A percentile compares a stretch with the other conserved stretches of the same genome.
Evolutionary conservation across 2,113 vertebrate species (phyloP).

Genomic region (Pundamilia nyererei): DNA sequence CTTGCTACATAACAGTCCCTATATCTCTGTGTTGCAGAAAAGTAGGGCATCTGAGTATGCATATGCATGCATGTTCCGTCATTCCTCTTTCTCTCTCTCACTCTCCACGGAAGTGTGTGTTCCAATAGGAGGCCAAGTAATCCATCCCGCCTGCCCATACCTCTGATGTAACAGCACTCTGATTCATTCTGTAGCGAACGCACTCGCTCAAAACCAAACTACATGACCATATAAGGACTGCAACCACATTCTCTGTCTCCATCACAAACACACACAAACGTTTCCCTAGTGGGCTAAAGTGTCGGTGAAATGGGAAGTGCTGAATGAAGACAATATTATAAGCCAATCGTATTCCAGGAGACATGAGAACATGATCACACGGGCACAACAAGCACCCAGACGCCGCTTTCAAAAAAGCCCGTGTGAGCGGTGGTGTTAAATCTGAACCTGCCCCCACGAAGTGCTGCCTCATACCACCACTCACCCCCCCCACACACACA

Average conservation of each 20-base stretch:
- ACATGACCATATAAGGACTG: slow-evolving; percentile 56
- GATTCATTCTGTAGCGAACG: slow-evolving; percentile 66
- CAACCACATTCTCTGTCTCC: neutral
- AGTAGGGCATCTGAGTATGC: slow-evolving; percentile 53
- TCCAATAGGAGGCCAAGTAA: slow-evolving; percentile 48
- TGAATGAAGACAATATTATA: slow-evolving; percentile 19
- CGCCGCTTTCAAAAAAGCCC: neutral
- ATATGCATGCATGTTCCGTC: slow-evolving; percentile 24
- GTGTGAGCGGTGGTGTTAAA: neutral
- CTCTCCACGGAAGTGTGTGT: slow-evolving; percentile 45
- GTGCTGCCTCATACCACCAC: neutral
- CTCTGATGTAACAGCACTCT: slow-evolving; percentile 72
- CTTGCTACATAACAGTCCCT: slow-evolving; percentile 28
- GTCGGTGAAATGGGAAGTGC: slow-evolving; percentile 28
- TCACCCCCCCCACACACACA: neutral
- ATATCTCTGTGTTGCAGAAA: slow-evolving; percentile 50
- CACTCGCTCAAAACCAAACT: slow-evolving; percentile 48
- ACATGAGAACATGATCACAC: neutral
- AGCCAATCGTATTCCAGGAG: neutral
- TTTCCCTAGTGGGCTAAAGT: slow-evolving; percentile 39
- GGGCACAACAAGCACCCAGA: neutral
- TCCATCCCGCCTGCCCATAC: slow-evolving; percentile 50
- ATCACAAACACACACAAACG: slow-evolving; percentile 42
- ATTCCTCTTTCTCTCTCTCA: slow-evolving; percentile 1
- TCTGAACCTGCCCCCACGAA: neutral